A percentile compares a stretch with the other conserved stretches of the same genome.
These are phyloP conservation scores for Palythoa grandis DNA, from an alignment of 92 coral and sea anemone genomes.

Conservation along the genomic window DNA sequence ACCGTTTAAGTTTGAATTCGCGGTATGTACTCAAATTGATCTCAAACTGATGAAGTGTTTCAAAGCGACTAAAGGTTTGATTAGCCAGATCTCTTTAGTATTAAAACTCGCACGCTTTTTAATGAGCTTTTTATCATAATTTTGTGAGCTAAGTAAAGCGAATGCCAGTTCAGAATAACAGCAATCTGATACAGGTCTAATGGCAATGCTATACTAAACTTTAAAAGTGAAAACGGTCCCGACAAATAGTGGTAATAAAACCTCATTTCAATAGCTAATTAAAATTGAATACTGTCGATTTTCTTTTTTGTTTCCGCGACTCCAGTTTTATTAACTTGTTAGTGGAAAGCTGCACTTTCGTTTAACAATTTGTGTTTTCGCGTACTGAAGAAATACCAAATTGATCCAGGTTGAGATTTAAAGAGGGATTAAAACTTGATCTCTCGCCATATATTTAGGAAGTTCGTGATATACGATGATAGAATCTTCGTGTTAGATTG, in stretches of 20 bases:
- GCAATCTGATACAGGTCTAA: neutral
- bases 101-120: neutral
- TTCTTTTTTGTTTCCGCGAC: constrained; percentile 14
- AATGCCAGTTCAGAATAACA: neutral
- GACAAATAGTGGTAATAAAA: neutral
- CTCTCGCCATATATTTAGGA: neutral
- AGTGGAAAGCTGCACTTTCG: neutral
- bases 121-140: neutral
- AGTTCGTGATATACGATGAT: neutral
- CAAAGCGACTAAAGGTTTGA: neutral
- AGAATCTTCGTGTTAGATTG: neutral
- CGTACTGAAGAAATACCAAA: neutral
- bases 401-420: neutral
- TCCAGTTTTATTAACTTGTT: constrained; percentile 1
- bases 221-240: constrained; percentile 12
- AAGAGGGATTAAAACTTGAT: neutral
- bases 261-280: constrained; percentile 27
- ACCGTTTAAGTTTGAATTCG: neutral
- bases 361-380: neutral
- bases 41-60: neutral
- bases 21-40: neutral
- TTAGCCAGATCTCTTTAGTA: neutral
- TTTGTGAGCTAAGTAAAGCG: neutral
- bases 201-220: neutral
- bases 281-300: constrained; percentile 26